phyloP scores from a whole-genome alignment of 2,113 vertebrate species.

The Meleagris gallopavo region DNA sequence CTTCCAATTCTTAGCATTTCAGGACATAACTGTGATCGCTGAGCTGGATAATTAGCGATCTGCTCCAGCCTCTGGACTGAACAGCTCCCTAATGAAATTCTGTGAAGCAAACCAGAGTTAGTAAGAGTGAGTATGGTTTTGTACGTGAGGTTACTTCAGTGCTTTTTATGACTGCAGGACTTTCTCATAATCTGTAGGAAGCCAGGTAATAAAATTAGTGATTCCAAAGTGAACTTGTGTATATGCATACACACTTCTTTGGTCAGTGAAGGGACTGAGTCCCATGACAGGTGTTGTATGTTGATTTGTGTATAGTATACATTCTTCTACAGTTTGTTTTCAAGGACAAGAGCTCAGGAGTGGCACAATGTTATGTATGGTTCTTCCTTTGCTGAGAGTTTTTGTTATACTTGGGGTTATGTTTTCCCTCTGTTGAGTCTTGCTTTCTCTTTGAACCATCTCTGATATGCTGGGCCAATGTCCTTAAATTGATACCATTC shows the following conservation, averaged over 20 bases:
- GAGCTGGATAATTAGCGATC: conserved; percentile 49
- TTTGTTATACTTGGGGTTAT: not conserved
- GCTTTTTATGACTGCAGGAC: not conserved
- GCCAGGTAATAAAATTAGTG: not conserved
- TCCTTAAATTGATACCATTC: not conserved
- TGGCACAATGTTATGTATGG: not conserved
- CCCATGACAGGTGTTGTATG: not conserved
- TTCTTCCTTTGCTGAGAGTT: not conserved
- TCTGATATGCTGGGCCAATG: not conserved
- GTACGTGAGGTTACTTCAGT: not conserved
- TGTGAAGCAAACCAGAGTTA: not conserved
- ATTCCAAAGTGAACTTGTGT: not conserved
- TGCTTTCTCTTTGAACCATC: not conserved
- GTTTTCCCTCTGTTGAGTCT: not conserved
- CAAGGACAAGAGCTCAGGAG: not conserved
- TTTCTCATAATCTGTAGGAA: not conserved
- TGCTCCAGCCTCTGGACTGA: conserved; percentile 10
- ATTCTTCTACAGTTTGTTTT: not conserved
- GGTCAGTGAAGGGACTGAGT: not conserved
- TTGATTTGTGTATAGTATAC: fast-evolving
- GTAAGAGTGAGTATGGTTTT: not conserved
- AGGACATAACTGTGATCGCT: conserved; percentile 2
- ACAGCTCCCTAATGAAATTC: not conserved
- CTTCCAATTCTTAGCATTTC: conserved; percentile 3
- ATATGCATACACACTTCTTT: not conserved